These are phyloP conservation scores for Hylaea fasciaria DNA, from an alignment of 2,888 invertebrate species.

Conservation along the genomic window DNA sequence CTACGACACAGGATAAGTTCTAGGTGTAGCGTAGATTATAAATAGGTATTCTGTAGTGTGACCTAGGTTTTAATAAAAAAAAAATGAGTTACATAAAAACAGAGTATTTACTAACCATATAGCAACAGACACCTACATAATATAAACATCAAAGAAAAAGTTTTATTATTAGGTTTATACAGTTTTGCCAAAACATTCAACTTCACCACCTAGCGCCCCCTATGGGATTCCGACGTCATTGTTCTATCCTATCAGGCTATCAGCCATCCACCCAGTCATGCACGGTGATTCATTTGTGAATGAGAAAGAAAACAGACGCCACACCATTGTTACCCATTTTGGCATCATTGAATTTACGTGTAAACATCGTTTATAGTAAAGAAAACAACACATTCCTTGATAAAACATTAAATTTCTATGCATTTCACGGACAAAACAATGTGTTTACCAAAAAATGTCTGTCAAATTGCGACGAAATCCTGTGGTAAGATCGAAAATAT, in stretches of 20 bases:
- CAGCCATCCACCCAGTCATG: conserved; percentile 69
- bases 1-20: too few species aligned
- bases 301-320: conserved; percentile 43
- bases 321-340: conserved; percentile 14
- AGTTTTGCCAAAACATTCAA: conserved; percentile 17
- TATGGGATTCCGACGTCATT: conserved; percentile 62
- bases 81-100: too few species aligned
- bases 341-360: not conserved
- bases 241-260: conserved; percentile 41
- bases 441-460: conserved; percentile 1
- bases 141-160: too few species aligned
- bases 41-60: too few species aligned
- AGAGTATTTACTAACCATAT: too few species aligned
- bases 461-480: conserved; percentile 2
- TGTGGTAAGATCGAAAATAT: not conserved
- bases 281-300: conserved; percentile 72
- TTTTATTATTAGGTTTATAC: too few species aligned
- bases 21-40: too few species aligned
- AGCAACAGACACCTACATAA: too few species aligned
- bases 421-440: conserved; percentile 17
- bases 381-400: not conserved
- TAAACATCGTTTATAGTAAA: not conserved
- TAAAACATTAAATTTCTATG: not conserved
- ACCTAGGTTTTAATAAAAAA: too few species aligned
- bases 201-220: conserved; percentile 67